Evolutionary conservation across 1,140 invertebrate species (phyloP).

Genomic region (Sycophaga agraensis): DNA sequence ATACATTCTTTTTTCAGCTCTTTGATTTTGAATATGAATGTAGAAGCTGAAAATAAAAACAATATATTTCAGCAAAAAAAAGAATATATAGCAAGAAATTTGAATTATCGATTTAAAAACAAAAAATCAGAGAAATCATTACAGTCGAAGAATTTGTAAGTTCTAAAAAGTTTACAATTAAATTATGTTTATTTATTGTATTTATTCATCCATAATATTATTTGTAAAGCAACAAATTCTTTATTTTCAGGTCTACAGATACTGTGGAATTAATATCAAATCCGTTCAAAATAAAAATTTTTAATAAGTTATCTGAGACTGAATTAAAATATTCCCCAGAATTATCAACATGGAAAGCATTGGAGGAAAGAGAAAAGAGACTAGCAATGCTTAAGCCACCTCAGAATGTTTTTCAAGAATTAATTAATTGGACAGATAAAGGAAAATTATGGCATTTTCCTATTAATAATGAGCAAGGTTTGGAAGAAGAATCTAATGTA

Average conservation of each 20-base stretch:
- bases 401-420: constrained; percentile 87
- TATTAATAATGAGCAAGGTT: constrained; percentile 93
- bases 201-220: background rate
- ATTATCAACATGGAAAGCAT: constrained; percentile 68
- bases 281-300: too few species aligned
- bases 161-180: background rate
- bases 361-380: constrained; percentile 68
- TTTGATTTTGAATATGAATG: too few species aligned
- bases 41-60: too few species aligned
- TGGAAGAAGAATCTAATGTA: constrained; percentile 76
- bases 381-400: constrained; percentile 70
- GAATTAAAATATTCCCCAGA: constrained; percentile 40
- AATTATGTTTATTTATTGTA: background rate
- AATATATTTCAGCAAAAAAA: too few species aligned
- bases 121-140: too few species aligned
- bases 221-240: background rate
- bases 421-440: constrained; percentile 91
- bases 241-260: too few species aligned
- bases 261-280: too few species aligned
- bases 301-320: background rate
- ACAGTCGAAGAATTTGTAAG: too few species aligned
- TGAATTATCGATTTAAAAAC: too few species aligned
- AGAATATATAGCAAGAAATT: too few species aligned
- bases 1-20: background rate
- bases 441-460: constrained; percentile 97